These are phyloP conservation scores for Oxycera nigricornis DNA, from an alignment of 2,888 invertebrate species.

Conservation along the genomic window DNA sequence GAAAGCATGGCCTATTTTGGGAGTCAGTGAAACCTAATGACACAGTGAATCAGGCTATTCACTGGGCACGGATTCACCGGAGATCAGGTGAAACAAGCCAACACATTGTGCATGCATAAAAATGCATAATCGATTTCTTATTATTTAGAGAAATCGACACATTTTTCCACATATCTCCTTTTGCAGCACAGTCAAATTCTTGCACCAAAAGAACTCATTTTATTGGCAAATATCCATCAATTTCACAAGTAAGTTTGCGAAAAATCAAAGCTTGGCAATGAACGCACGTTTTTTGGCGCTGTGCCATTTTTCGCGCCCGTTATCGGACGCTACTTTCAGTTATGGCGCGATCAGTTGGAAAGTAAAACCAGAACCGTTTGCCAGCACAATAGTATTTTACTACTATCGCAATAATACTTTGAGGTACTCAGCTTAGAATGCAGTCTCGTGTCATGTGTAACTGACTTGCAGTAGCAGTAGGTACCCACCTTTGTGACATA, in stretches of 20 bases:
- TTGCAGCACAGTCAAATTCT: neutral
- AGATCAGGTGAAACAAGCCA: too few species aligned
- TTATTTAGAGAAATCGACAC: neutral
- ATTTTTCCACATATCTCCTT: neutral
- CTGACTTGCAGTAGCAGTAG: neutral
- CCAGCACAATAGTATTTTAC: slow-evolving; percentile 2
- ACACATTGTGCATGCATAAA: too few species aligned
- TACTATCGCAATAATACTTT: neutral
- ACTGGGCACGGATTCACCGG: too few species aligned
- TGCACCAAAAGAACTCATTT: neutral
- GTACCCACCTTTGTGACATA: slow-evolving; percentile 17
- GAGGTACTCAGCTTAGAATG: neutral
- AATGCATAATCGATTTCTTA: too few species aligned
- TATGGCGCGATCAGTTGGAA: neutral
- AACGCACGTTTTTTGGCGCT: neutral
- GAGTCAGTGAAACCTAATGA: too few species aligned
- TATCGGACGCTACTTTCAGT: neutral
- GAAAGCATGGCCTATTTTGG: too few species aligned
- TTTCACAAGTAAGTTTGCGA: neutral
- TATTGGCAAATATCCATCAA: neutral
- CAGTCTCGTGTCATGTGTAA: slow-evolving; percentile 17
- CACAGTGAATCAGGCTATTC: too few species aligned
- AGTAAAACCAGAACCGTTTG: neutral
- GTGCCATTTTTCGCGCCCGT: neutral
- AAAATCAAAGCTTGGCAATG: neutral